Percentiles rank a stretch among this genome's conserved stretches.
Evolutionary conservation across 23 tunicate species (phyloP).

Genomic region (Halocynthia aurantium): DNA sequence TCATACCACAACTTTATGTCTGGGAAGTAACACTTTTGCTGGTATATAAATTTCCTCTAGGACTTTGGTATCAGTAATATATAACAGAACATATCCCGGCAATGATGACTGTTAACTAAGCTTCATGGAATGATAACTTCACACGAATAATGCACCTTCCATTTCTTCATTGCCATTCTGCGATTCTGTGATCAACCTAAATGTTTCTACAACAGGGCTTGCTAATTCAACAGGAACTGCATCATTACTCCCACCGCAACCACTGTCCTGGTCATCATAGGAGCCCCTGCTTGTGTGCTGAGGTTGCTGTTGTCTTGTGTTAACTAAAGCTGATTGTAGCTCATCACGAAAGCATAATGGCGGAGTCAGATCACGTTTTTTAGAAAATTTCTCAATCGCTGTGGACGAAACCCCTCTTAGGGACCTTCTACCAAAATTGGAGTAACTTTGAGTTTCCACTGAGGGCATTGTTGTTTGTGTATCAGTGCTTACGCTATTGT

Average conservation of each 20-base stretch:
- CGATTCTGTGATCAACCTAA: too few relatives aligned
- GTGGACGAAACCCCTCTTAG: background rate
- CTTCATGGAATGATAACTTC: too few relatives aligned
- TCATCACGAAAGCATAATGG: slow-evolving; percentile 16
- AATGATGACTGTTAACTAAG: too few relatives aligned
- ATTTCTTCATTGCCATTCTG: too few relatives aligned
- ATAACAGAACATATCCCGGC: too few relatives aligned
- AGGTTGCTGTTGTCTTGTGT: background rate
- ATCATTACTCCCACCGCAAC: slow-evolving; percentile 15
- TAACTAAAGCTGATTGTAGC: background rate
- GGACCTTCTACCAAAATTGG: background rate
- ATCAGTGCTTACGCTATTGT: background rate
- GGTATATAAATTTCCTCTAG: too few relatives aligned
- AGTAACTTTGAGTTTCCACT: background rate
- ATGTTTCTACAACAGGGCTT: too few relatives aligned
- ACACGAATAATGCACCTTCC: too few relatives aligned
- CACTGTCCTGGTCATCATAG: slow-evolving; percentile 22
- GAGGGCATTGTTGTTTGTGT: background rate
- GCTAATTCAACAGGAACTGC: background rate
- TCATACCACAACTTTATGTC: too few relatives aligned
- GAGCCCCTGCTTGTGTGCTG: too few relatives aligned
- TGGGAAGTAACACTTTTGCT: too few relatives aligned
- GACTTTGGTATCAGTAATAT: too few relatives aligned
- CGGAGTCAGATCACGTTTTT: background rate
- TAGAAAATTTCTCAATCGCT: background rate